Percentiles rank a stretch among this genome's conserved stretches.
These are phyloP conservation scores for Formica selysi DNA, from an alignment of 1,140 invertebrate genomes.

Conservation along the genomic window DNA sequence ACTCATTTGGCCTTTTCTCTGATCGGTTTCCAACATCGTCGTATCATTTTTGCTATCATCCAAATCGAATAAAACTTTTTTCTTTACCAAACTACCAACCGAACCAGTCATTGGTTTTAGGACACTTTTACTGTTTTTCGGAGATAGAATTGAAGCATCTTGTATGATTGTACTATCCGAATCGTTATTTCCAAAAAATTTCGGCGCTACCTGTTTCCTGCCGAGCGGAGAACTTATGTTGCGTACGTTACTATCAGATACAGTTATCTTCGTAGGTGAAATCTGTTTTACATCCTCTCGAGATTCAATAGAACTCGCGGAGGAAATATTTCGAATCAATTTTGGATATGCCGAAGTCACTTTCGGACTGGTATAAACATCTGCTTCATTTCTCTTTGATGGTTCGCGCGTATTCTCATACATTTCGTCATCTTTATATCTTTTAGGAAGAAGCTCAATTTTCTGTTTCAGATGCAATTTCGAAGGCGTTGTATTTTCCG, in stretches of 20 bases:
- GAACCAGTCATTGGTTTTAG: constrained; percentile 87
- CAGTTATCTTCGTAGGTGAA: constrained; percentile 26
- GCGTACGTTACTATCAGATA: neutral
- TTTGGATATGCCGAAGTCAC: neutral
- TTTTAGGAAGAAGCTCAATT: constrained; percentile 11
- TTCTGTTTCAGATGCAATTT: constrained; percentile 56
- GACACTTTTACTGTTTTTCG: constrained; percentile 86
- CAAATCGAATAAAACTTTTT: constrained; percentile 88
- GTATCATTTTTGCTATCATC: constrained; percentile 84
- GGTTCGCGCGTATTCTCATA: constrained; percentile 1
- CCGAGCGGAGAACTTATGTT: constrained; percentile 33
- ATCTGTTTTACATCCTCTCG: constrained; percentile 36
- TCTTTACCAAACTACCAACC: constrained; percentile 86
- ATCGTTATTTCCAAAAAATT: constrained; percentile 1
- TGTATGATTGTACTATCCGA: constrained; percentile 13
- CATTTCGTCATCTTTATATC: constrained; percentile 30
- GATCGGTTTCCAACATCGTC: neutral
- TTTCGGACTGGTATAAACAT: constrained; percentile 22
- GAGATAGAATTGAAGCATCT: constrained; percentile 59
- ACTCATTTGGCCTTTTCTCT: constrained; percentile 80
- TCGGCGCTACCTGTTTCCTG: neutral
- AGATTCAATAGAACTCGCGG: constrained; percentile 42
- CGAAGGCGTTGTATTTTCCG: constrained; percentile 17
- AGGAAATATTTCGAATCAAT: constrained; percentile 18
- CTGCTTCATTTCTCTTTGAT: neutral